A percentile compares a stretch with the other conserved stretches of the same genome.
Conservation (phyloP, 2,113 vertebrate genomes). For the Xiphorhynchus elegans region DNA sequence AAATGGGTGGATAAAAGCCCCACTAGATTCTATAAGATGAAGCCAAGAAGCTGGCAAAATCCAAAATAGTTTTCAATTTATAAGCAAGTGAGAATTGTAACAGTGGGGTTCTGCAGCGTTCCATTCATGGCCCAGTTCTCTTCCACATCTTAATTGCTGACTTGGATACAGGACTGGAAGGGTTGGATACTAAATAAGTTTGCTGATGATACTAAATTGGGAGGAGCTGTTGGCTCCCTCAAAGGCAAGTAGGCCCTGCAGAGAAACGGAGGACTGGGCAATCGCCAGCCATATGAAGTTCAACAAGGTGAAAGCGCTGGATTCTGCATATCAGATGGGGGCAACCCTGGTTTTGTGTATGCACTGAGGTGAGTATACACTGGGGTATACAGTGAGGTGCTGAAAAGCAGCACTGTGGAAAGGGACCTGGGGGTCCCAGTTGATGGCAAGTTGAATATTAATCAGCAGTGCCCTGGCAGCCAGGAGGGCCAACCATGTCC, state of each 20-base stretch:
- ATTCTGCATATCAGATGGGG: background rate
- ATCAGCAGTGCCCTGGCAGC: background rate
- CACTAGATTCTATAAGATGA: background rate
- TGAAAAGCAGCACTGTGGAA: background rate
- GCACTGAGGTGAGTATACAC: too few relatives aligned
- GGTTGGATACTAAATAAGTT: background rate
- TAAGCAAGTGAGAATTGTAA: background rate
- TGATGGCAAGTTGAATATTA: rapidly evolving
- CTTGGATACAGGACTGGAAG: background rate
- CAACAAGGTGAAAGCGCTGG: background rate
- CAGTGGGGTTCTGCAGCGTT: background rate
- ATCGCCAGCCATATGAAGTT: rapidly evolving
- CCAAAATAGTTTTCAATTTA: background rate
- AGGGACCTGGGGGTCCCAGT: background rate
- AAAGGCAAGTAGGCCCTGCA: background rate
- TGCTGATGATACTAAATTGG: background rate
- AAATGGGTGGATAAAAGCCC: background rate
- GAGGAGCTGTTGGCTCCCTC: background rate
- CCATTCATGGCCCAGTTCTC: background rate
- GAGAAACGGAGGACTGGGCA: background rate
- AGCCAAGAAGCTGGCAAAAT: background rate
- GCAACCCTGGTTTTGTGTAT: background rate
- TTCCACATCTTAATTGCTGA: background rate
- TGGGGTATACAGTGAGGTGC: background rate
- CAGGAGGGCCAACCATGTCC: background rate